Evolutionary conservation across 2,113 vertebrate species (phyloP).

Genomic region (Thunnus maccoyii): DNA sequence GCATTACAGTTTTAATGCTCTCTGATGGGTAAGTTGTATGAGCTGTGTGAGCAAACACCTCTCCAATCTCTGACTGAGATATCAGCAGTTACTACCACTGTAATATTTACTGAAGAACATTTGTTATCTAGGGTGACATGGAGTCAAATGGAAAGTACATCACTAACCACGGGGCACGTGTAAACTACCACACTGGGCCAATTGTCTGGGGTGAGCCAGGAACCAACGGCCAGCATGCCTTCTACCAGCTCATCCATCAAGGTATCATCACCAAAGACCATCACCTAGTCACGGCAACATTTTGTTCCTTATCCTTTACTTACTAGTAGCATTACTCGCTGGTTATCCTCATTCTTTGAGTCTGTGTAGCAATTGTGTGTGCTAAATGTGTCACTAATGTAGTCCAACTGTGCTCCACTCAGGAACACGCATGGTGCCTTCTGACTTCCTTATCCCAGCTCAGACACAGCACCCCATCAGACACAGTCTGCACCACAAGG

Average conservation of each 20-base stretch:
- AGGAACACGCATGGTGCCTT: conserved; percentile 97
- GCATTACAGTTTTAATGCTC: neutral
- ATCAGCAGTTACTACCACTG: neutral
- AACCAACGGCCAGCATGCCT: conserved; percentile 98
- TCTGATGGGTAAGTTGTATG: no score
- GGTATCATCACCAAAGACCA: conserved; percentile 78
- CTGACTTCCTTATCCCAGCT: conserved; percentile 95
- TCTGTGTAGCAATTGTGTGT: neutral
- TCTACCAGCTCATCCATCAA: conserved; percentile 99
- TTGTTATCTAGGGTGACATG: conserved; percentile 92
- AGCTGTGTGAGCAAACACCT: no score
- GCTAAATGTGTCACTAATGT: neutral
- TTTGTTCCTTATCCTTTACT: neutral
- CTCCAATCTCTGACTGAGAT: neutral
- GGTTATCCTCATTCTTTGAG: neutral
- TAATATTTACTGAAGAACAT: neutral
- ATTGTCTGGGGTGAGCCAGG: conserved; percentile 99
- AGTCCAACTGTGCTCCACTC: conserved; percentile 5
- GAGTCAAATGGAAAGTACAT: conserved; percentile 98
- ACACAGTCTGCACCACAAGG: conserved; percentile 96
- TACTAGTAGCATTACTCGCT: neutral
- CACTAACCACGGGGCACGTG: conserved; percentile 90
- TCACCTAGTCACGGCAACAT: neutral
- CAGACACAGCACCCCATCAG: conserved; percentile 95
- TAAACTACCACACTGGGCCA: conserved; percentile 95